Evolutionary conservation across 2,797 vertebrate genomes (phyloP), one percentile per base, ranked within the genome.

Genomic region (Margarornis squamiger): DNA sequence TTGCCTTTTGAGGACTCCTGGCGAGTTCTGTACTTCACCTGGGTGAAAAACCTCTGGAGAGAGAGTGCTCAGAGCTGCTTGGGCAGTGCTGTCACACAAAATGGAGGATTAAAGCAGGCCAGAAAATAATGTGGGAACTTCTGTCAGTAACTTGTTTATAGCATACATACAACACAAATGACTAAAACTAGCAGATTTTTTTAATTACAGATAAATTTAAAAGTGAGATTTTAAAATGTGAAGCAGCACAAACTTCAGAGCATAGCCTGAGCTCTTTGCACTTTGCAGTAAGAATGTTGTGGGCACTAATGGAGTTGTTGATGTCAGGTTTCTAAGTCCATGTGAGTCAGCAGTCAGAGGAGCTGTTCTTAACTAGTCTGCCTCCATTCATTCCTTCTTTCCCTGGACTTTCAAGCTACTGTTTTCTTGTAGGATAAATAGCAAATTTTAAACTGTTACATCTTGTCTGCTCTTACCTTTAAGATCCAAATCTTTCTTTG

Each of bases 151-250:
- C 21, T 87, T 59, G 3, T 30, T 80, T 7, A 7, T 49, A 32
- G 27, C 7, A 16, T 46, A 9, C 3, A 0, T n/a, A 3, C 36
- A 84, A 41, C 22, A 65, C 46, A 54, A 39, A 27, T 30, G 48
- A 23, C 23, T 86, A 30, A 83, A 67, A 34, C 10, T 13, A 41
- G 45, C 10, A 70, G 26, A 30, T 65, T 79, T 82, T 46, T 72
- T 32, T 54, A 62, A n/a, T 8, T 51, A 5, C 0, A 65, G 45
- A 21, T 62, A 1, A 48, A 20, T 73, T 78, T 2, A 17, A 26
- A 86, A 20, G 18, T 24, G 14, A 2, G 1, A 1, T 9, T 4
- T 70, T 41, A 4, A 39, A 59, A 1, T 43, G 16, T 32, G 45
- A 78, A 89, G 34, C 51, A 59, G 34, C 29, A 9, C 32, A 34